Conservation (phyloP, 2,797 vertebrate genomes). For the Gambelia wislizenii region DNA sequence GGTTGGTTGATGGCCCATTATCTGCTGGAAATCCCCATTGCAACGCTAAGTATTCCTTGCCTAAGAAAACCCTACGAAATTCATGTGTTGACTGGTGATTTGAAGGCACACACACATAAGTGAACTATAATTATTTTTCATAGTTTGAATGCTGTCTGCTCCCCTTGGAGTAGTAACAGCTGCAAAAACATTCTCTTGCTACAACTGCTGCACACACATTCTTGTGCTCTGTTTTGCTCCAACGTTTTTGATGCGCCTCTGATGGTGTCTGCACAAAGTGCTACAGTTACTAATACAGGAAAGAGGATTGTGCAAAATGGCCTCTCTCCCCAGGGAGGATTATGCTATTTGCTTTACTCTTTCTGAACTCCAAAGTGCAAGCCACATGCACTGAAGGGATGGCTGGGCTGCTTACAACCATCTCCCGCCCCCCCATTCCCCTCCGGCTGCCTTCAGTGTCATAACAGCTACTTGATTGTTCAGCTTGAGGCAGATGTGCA, state of each 20-base stretch:
- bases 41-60: background rate
- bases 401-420: slow-evolving; percentile 31
- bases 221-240: background rate
- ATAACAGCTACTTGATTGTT: slow-evolving; percentile 75
- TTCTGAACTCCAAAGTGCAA: slow-evolving; percentile 51
- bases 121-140: background rate
- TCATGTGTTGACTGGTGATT: too few relatives aligned
- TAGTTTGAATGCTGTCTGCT: background rate
- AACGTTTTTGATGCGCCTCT: background rate
- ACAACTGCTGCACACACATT: background rate
- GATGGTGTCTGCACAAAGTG: background rate
- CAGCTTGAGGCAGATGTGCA: slow-evolving; percentile 70
- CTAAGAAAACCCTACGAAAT: too few relatives aligned
- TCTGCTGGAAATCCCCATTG: too few relatives aligned
- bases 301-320: slow-evolving; percentile 50
- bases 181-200: background rate
- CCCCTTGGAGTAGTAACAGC: background rate
- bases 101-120: background rate
- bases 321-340: slow-evolving; percentile 30
- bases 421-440: background rate
- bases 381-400: slow-evolving; percentile 43
- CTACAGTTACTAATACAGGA: slow-evolving; percentile 42
- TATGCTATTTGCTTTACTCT: slow-evolving; percentile 50
- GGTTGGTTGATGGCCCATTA: too few relatives aligned
- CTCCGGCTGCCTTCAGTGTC: slow-evolving; percentile 65